Conservation (phyloP, 2,113 vertebrate genomes). For the Sitta europaea region DNA sequence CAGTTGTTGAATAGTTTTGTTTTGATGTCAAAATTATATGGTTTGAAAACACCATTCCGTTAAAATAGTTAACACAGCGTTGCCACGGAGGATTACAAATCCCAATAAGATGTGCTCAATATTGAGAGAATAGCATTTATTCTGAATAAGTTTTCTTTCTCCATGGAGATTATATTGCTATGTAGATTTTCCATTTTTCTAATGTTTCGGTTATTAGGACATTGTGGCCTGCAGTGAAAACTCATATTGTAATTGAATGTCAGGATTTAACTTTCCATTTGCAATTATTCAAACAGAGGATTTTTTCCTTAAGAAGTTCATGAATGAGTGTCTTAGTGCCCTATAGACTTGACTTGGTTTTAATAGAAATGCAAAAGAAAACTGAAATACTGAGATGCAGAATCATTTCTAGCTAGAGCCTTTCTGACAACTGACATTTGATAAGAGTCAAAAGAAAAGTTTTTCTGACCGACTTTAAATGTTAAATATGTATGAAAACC, state of each 20-base stretch:
- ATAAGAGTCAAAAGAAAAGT: background rate
- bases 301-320: slow-evolving; percentile 19
- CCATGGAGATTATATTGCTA: background rate
- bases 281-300: slow-evolving; percentile 24
- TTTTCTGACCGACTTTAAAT: background rate
- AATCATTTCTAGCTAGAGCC: background rate
- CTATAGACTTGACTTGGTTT: background rate
- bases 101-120: background rate
- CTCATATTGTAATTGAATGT: slow-evolving; percentile 11
- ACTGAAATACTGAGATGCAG: background rate
- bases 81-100: background rate
- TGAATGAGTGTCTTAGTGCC: background rate
- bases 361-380: slow-evolving; percentile 12
- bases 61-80: background rate
- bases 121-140: background rate
- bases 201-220: background rate
- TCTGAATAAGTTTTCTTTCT: background rate
- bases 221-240: slow-evolving; percentile 3
- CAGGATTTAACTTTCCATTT: slow-evolving; percentile 17
- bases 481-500: background rate
- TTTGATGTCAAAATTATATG: background rate
- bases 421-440: background rate
- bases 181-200: background rate
- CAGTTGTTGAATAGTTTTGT: background rate
- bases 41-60: background rate